Evolutionary conservation across 2,888 invertebrate species (phyloP).

Genomic region (Penaeus monodon): DNA sequence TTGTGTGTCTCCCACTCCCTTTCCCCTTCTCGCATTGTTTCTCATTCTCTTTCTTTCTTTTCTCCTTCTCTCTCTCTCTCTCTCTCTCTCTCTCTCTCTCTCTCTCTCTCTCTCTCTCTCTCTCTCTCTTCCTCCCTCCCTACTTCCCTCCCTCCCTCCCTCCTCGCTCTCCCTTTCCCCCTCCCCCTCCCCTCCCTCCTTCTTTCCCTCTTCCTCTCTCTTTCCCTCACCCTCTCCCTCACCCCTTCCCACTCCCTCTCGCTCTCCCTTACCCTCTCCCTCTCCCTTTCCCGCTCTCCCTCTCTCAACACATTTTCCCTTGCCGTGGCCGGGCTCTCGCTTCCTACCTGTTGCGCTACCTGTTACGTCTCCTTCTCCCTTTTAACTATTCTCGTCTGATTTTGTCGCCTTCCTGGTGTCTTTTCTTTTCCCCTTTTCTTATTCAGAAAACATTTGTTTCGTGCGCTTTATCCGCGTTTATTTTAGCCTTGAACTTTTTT

Average conservation of each 20-base stretch:
- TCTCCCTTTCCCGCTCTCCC: no score
- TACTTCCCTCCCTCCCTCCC: background rate
- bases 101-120: background rate
- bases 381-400: background rate
- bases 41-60: background rate
- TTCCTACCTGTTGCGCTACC: constrained; percentile 20
- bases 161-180: background rate
- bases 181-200: background rate
- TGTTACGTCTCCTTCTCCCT: background rate
- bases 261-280: no score
- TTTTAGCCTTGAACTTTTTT: no score
- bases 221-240: no score
- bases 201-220: background rate
- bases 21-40: background rate
- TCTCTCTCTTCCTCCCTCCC: background rate
- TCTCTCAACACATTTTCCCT: no score
- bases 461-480: no score
- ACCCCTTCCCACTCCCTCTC: no score
- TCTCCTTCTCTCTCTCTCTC: no score
- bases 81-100: background rate
- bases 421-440: no score
- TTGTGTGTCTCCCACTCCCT: background rate
- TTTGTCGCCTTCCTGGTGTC: no score
- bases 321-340: background rate
- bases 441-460: no score